These are phyloP conservation scores for Eristalis tenax DNA, from an alignment of 2,888 invertebrate species.

Conservation along the genomic window DNA sequence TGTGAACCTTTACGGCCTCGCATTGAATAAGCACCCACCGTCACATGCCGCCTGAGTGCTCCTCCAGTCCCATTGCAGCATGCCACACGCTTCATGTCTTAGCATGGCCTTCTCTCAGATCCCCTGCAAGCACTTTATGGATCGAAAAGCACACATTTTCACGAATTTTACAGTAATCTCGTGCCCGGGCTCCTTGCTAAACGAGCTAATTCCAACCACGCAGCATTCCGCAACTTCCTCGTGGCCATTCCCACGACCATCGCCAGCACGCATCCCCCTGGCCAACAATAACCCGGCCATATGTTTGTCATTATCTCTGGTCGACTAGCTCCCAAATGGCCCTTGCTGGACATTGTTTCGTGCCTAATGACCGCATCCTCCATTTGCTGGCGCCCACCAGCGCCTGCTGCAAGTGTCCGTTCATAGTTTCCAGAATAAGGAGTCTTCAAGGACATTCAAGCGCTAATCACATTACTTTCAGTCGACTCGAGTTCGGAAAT, in stretches of 20 bases:
- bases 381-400: not conserved
- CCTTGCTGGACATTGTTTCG: not conserved
- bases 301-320: not conserved
- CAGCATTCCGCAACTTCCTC: not conserved
- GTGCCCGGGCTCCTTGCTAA: no score
- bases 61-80: no score
- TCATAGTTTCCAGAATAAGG: slow-evolving; percentile 10
- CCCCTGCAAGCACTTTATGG: no score
- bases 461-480: slow-evolving; percentile 26
- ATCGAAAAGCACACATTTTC: no score
- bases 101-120: no score
- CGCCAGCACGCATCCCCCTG: not conserved
- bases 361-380: not conserved
- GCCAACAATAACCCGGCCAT: not conserved
- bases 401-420: not conserved
- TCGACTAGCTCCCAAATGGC: not conserved
- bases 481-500: slow-evolving; percentile 3
- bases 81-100: no score
- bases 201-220: not conserved
- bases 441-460: slow-evolving; percentile 23
- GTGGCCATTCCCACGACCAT: not conserved
- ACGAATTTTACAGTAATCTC: no score
- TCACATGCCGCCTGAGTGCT: no score
- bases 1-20: no score
- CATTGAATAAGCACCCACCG: no score